Evolutionary conservation across 2,888 invertebrate genomes (phyloP).

Genomic region (Boloria selene): DNA sequence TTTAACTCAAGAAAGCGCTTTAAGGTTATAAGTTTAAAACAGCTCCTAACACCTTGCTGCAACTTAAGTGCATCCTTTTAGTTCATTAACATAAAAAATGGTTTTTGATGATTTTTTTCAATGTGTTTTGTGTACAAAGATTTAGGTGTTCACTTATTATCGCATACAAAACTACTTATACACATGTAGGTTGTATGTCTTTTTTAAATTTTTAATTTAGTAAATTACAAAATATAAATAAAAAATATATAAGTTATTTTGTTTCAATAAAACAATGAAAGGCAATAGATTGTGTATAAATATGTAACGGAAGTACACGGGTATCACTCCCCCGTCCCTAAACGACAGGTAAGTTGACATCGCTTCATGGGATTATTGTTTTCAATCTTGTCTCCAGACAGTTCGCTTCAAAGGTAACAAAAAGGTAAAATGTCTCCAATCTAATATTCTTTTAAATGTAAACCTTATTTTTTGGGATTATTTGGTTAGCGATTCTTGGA

Average conservation of each 20-base stretch:
- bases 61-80: conserved; percentile 49
- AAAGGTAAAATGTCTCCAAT: conserved; percentile 10
- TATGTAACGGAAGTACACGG: neutral
- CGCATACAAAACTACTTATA: no score
- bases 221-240: neutral
- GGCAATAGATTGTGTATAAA: neutral
- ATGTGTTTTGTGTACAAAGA: conserved; percentile 1
- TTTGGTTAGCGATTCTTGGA: conserved; percentile 11
- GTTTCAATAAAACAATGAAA: neutral
- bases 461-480: conserved; percentile 16
- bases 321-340: conserved; percentile 24
- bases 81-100: conserved; percentile 41
- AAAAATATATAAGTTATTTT: no score
- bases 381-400: conserved; percentile 42
- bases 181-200: no score
- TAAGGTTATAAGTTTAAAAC: conserved; percentile 73
- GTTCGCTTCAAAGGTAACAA: conserved; percentile 27
- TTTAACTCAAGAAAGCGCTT: conserved; percentile 64
- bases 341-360: conserved; percentile 49
- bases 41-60: conserved; percentile 70
- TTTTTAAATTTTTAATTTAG: neutral
- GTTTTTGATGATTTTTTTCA: conserved; percentile 17
- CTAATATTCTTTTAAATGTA: conserved; percentile 16
- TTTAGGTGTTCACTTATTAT: no score
- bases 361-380: conserved; percentile 50